Conservation (phyloP, 2,888 invertebrate genomes). For the Drosophila helvetica region DNA sequence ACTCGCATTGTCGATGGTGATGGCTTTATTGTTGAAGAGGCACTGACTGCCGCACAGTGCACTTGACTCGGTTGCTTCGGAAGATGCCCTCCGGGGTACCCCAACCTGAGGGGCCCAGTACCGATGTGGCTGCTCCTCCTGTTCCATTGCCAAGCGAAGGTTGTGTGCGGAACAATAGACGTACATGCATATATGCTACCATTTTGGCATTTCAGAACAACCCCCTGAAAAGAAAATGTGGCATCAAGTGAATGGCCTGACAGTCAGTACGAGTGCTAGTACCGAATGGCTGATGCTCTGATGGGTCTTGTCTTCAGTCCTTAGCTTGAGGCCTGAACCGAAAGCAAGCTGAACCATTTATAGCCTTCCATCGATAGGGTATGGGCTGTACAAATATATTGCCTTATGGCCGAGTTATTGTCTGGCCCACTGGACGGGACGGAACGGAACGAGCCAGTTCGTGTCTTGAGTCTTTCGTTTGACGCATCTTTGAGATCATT, state of each 20-base stretch:
- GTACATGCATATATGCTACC: slow-evolving; percentile 6
- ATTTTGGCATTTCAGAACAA: slow-evolving; percentile 69
- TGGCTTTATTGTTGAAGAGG: slow-evolving; percentile 76
- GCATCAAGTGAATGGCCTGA: slow-evolving; percentile 27
- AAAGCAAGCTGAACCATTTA: neutral
- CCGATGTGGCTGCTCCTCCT: slow-evolving; percentile 23
- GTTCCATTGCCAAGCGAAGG: slow-evolving; percentile 70
- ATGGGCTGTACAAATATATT: slow-evolving; percentile 26
- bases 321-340: neutral
- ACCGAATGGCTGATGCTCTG: slow-evolving; percentile 23
- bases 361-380: neutral
- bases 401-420: slow-evolving; percentile 28
- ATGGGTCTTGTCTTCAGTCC: slow-evolving; percentile 6
- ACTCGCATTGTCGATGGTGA: slow-evolving; percentile 60
- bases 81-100: slow-evolving; percentile 58
- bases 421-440: slow-evolving; percentile 16
- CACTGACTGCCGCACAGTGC: slow-evolving; percentile 33
- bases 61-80: slow-evolving; percentile 49
- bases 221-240: slow-evolving; percentile 31
- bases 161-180: slow-evolving; percentile 52
- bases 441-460: slow-evolving; percentile 47
- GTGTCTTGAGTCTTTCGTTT: slow-evolving; percentile 74
- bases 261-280: neutral
- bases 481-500: slow-evolving; percentile 54
- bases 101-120: slow-evolving; percentile 38